Percentiles rank a stretch among this genome's conserved stretches.
Evolutionary conservation across 1,140 invertebrate genomes (phyloP).

Genomic region (Meteorus sp.): DNA sequence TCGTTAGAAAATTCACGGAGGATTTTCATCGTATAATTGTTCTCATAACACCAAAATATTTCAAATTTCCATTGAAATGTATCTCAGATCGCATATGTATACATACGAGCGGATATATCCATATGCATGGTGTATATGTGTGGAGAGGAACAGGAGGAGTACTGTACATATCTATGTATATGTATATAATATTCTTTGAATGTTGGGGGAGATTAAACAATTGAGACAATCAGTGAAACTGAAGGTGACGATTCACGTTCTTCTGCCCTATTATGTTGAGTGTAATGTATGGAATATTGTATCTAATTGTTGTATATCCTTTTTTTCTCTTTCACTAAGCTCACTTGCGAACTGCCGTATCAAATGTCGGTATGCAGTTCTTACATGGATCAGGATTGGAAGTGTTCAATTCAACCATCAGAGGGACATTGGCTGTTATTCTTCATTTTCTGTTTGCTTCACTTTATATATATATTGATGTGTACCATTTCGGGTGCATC

Average conservation of each 20-base stretch:
- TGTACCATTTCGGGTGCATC: too few relatives aligned
- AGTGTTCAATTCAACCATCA: too few relatives aligned
- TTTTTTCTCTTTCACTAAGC: background rate
- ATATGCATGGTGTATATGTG: background rate
- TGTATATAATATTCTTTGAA: too few relatives aligned
- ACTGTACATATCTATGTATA: too few relatives aligned
- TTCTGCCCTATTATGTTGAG: background rate
- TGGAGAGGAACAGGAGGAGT: background rate
- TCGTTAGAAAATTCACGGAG: background rate
- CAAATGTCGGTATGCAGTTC: too few relatives aligned
- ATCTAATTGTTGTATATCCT: background rate
- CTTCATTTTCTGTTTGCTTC: too few relatives aligned
- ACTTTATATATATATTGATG: too few relatives aligned
- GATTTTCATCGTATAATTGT: background rate
- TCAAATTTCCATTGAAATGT: background rate
- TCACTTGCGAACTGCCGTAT: too few relatives aligned
- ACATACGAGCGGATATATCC: background rate
- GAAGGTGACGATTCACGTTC: background rate
- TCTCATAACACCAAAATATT: background rate
- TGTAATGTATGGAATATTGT: slow-evolving; percentile 2
- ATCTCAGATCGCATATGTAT: background rate
- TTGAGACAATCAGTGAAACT: slow-evolving; percentile 5
- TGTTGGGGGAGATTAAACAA: background rate
- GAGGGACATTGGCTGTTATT: too few relatives aligned
- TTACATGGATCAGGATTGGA: too few relatives aligned